phyloP scores from a whole-genome alignment of 92 coral and sea anemone species.

The Metridium senile region DNA sequence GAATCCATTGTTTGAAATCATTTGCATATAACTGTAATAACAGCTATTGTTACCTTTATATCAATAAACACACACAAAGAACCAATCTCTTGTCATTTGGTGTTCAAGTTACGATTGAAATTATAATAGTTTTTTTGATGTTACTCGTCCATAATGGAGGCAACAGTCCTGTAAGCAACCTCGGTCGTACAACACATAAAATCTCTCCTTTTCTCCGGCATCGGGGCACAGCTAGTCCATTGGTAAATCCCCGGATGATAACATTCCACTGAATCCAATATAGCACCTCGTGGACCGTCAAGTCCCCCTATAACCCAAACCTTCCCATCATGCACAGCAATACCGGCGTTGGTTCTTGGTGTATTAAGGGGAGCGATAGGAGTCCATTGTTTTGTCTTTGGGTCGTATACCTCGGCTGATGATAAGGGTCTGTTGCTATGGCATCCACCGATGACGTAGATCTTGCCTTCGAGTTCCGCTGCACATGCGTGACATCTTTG shows the following conservation, averaged over 20 bases:
- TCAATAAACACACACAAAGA: no score
- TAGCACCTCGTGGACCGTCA: constrained; percentile 47
- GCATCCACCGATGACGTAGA: constrained; percentile 85
- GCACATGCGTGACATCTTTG: constrained; percentile 70
- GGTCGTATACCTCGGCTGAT: constrained; percentile 83
- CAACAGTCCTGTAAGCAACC: constrained; percentile 55
- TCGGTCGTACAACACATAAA: constrained; percentile 50
- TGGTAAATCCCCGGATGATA: constrained; percentile 55
- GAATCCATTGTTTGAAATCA: no score
- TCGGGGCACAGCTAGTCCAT: constrained; percentile 65
- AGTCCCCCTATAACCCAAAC: constrained; percentile 86
- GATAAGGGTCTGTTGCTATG: constrained; percentile 61
- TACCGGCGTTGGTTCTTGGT: constrained; percentile 73
- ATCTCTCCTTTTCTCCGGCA: constrained; percentile 63
- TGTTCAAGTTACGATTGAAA: no score
- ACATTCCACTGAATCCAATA: constrained; percentile 62
- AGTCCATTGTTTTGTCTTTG: constrained; percentile 64
- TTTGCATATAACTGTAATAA: no score
- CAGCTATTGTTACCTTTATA: no score
- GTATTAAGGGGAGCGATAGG: constrained; percentile 64
- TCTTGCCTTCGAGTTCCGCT: constrained; percentile 53
- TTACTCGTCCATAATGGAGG: constrained; percentile 43
- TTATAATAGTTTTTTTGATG: no score
- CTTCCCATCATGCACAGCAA: constrained; percentile 70
- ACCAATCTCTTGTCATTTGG: no score